Evolutionary conservation across 1,140 invertebrate species (phyloP), one percentile per base, ranked within the genome.

Genomic region (Coelopa frigida): DNA sequence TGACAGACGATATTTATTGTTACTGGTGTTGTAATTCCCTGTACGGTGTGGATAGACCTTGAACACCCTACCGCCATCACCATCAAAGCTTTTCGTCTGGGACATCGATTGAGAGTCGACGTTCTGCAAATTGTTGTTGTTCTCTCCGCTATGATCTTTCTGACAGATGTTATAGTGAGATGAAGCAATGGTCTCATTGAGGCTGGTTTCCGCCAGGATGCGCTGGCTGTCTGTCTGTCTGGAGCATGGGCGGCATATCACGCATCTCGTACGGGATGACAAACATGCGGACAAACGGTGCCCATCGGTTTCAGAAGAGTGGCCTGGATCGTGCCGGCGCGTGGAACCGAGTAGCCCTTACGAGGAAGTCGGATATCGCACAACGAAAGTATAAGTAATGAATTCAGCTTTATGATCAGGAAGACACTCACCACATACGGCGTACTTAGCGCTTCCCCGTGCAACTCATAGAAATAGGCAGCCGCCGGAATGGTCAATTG

Each of bases 271-370:
- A 96, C 61, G 88, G 81, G 49, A 98, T 87, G 49, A 98, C 89
- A 77, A 98, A 98, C 89, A 98, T 95, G 71, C 96, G 95, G 24
- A 97, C 89, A 36, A n/a, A 97, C 90, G 3, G 90, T 95, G 48
- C 90, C 89, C 68, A 94, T 82, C 4, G 94, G 94, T 77, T 98
- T 98, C 70, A 95, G 86, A 23, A 98, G 77, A 0, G 94, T 96
- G 57, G 94, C 89, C 78, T 98, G 94, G 38, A 98, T 79, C 1
- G 91, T 97, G 48, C 94, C 94, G 55, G 81, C 81, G 52, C 85
- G 83, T 17, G 94, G 89, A 52, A 97, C 87, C 52, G 85, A 84
- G 73, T 98, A 98, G 17, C 92, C 84, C 72, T 83, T 85, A 57
- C 85, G 83, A 3, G 88, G 87, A 42, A 98, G 73, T 70, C 92